Conservation (phyloP, 92 coral and sea anemone genomes). For the Pocillopora grandis region DNA sequence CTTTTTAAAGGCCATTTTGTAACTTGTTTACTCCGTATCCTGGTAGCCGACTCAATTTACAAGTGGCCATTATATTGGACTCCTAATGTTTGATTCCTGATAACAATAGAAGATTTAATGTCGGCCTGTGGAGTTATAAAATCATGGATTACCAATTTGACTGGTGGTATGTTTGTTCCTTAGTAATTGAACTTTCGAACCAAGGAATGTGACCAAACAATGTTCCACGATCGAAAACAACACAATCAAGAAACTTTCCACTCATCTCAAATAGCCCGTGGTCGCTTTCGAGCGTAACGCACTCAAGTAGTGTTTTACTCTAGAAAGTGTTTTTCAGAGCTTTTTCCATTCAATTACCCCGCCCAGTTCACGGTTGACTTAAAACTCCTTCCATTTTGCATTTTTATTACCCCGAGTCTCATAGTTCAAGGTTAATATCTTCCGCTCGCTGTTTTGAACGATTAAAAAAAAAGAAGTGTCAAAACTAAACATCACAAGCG, state of each 20-base stretch:
- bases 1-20: background rate
- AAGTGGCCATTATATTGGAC: slow-evolving; percentile 21
- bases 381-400: slow-evolving; percentile 33
- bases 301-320: slow-evolving; percentile 3
- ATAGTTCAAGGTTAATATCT: background rate
- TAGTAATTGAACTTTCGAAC: slow-evolving; percentile 19
- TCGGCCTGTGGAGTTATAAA: background rate
- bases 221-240: background rate
- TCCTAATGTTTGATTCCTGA: slow-evolving; percentile 13
- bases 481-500: too few species aligned
- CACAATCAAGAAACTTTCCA: background rate
- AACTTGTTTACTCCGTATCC: slow-evolving; percentile 32
- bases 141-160: background rate
- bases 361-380: slow-evolving; percentile 49
- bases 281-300: background rate
- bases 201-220: slow-evolving; percentile 5
- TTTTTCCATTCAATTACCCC: slow-evolving; percentile 22
- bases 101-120: slow-evolving; percentile 15
- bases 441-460: slow-evolving; percentile 6
- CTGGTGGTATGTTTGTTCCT: slow-evolving; percentile 41
- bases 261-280: background rate
- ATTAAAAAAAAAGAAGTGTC: background rate
- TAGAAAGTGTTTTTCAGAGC: slow-evolving; percentile 22
- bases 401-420: background rate
- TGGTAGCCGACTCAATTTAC: slow-evolving; percentile 4